Evolutionary conservation across 2,888 invertebrate species (phyloP).

Genomic region (Conchocele bisecta): DNA sequence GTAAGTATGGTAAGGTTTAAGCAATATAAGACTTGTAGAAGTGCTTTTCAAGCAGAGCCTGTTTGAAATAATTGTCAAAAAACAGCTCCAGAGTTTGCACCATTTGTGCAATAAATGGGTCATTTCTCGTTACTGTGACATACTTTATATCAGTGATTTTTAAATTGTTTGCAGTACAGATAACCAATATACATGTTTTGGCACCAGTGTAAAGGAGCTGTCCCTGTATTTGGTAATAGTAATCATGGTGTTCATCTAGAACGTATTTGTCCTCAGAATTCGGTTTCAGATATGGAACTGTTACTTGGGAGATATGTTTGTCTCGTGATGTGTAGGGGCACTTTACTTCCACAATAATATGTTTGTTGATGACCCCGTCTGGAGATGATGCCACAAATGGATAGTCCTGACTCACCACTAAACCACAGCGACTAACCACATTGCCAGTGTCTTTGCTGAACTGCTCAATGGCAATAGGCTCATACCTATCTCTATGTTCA

Average conservation of each 20-base stretch:
- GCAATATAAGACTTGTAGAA: background rate
- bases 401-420: background rate
- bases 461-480: background rate
- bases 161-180: too few relatives aligned
- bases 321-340: constrained; percentile 25
- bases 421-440: background rate
- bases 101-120: background rate
- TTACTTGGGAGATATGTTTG: background rate
- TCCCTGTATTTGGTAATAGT: constrained; percentile 3
- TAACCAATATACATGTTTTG: background rate
- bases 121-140: background rate
- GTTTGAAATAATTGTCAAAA: background rate
- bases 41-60: constrained; percentile 3
- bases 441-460: background rate
- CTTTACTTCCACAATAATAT: constrained; percentile 31
- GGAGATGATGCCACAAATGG: constrained; percentile 42
- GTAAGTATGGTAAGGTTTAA: too few relatives aligned
- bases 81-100: background rate
- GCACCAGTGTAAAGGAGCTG: background rate
- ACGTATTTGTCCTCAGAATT: background rate
- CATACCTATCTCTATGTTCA: background rate
- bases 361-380: constrained; percentile 31
- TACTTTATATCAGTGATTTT: background rate
- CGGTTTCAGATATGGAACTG: background rate
- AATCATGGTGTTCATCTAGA: background rate